A percentile compares a stretch with the other conserved stretches of the same genome.
phyloP scores from a whole-genome alignment of 2,888 invertebrate species.

The Conus canariensis region DNA sequence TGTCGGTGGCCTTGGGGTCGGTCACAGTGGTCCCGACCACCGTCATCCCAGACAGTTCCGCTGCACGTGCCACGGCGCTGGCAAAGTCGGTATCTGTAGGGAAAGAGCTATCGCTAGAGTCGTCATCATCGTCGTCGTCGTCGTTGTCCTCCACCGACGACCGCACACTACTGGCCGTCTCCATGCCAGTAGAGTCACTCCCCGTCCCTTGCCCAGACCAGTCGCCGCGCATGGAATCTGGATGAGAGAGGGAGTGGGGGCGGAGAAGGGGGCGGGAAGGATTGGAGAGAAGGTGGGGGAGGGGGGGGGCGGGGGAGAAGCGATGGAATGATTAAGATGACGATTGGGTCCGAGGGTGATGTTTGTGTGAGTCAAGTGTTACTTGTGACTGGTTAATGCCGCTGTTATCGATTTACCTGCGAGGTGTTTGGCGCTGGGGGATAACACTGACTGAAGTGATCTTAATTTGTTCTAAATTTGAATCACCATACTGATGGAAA shows the following conservation, averaged over 20 bases:
- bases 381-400: too few relatives aligned
- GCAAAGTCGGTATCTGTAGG: slow-evolving; percentile 79
- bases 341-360: background rate
- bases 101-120: slow-evolving; percentile 76
- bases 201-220: slow-evolving; percentile 61
- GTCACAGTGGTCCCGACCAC: slow-evolving; percentile 76
- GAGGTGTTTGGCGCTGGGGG: too few relatives aligned
- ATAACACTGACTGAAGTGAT: too few relatives aligned
- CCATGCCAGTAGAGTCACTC: slow-evolving; percentile 40
- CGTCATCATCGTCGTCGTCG: slow-evolving; percentile 34
- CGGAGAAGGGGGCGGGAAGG: background rate
- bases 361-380: too few relatives aligned
- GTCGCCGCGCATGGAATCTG: slow-evolving; percentile 66
- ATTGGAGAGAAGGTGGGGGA: background rate
- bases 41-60: slow-evolving; percentile 78
- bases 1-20: slow-evolving; percentile 66
- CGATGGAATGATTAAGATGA: background rate
- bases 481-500: too few relatives aligned
- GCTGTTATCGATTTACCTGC: too few relatives aligned
- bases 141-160: slow-evolving; percentile 34
- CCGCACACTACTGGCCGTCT: slow-evolving; percentile 19
- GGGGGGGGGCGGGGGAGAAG: background rate
- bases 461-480: too few relatives aligned
- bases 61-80: slow-evolving; percentile 78
- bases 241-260: slow-evolving; percentile 5